Conservation (phyloP, 2,888 invertebrate genomes). For the Diarsia brunnea region DNA sequence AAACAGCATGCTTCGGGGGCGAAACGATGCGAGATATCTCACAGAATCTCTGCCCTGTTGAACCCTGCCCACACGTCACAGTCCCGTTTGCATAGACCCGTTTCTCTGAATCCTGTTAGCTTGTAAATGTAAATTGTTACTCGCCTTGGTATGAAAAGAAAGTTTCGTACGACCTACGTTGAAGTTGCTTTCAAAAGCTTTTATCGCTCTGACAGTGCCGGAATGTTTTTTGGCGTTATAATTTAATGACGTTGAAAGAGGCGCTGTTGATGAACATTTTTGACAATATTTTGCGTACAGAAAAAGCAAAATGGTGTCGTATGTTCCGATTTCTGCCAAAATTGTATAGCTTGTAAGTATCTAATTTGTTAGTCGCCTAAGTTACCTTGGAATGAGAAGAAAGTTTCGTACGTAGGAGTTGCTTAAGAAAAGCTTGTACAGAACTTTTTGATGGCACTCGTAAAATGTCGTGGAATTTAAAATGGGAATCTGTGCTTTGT, state of each 20-base stretch:
- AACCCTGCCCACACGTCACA: conserved; percentile 22
- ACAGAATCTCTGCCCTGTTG: conserved; percentile 34
- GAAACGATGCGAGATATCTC: conserved; percentile 36
- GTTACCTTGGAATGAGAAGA: conserved; percentile 15
- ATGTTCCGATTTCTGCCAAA: not conserved
- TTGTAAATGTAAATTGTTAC: conserved; percentile 14
- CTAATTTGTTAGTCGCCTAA: not conserved
- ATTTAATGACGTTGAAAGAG: not conserved
- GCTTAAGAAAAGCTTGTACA: conserved; percentile 7
- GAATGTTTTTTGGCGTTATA: not conserved
- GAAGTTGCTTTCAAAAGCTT: conserved; percentile 3
- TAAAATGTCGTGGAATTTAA: conserved; percentile 44
- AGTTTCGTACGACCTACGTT: conserved; percentile 15
- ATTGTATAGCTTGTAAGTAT: not conserved
- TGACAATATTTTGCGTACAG: not conserved
- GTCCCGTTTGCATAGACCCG: conserved; percentile 6
- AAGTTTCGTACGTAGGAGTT: conserved; percentile 25
- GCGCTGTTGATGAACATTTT: not conserved
- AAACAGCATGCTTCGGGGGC: conserved; percentile 5
- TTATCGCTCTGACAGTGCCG: too few species aligned
- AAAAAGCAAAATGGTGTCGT: not conserved
- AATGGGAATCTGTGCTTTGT: conserved; percentile 15
- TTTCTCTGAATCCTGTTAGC: conserved; percentile 21
- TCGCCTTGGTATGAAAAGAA: conserved; percentile 21
- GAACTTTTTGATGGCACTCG: conserved; percentile 41